Percentiles rank a stretch among this genome's conserved stretches.
Conservation (phyloP, 2,113 vertebrate species). For the Prolemur simus region DNA sequence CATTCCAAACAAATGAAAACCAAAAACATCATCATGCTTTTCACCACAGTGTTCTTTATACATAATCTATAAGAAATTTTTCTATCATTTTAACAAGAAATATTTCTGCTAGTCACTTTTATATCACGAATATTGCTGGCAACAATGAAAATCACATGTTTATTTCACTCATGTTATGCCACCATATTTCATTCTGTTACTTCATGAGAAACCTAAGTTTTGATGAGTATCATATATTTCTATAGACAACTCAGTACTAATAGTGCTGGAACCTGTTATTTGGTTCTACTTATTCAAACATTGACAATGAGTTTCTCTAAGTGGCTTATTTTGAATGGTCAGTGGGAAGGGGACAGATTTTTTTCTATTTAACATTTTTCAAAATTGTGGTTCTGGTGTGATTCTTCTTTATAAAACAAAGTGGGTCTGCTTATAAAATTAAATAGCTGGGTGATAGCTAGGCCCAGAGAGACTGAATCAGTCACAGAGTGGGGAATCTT, state of each 20-base stretch:
- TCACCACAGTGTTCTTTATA: conserved; percentile 41
- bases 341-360: background rate
- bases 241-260: background rate
- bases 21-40: conserved; percentile 59
- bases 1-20: conserved; percentile 69
- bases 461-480: background rate
- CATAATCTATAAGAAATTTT: conserved; percentile 2
- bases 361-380: background rate
- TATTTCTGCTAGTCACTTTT: conserved; percentile 43
- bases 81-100: conserved; percentile 38
- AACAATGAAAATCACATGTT: conserved; percentile 64
- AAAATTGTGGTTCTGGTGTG: background rate
- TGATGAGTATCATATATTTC: conserved; percentile 35
- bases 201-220: conserved; percentile 50
- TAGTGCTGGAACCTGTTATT: background rate
- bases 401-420: background rate
- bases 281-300: background rate
- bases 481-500: background rate
- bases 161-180: conserved; percentile 19
- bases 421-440: background rate
- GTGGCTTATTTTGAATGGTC: background rate
- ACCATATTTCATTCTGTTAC: conserved; percentile 43
- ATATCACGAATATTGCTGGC: conserved; percentile 4
- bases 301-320: background rate
- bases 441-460: background rate